Percentiles rank a stretch among this genome's conserved stretches.
phyloP scores from a whole-genome alignment of 2,797 vertebrate species.

The Propithecus perrieri region DNA sequence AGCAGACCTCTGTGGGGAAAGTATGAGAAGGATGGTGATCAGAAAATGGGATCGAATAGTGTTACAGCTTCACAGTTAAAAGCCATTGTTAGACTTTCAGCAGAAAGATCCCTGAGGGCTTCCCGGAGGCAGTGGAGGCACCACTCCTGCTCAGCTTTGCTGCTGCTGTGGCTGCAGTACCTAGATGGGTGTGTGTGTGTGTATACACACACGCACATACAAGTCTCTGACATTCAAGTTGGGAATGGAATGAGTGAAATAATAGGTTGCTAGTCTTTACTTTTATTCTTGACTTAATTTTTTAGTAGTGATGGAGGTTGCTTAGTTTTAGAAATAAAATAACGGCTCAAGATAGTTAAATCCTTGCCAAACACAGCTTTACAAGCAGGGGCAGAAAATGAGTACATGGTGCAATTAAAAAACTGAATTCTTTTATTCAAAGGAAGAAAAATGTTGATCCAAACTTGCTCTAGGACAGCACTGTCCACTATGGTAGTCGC shows the following conservation, averaged over 20 bases:
- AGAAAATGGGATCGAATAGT: neutral
- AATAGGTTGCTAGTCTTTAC: neutral
- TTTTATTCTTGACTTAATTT: neutral
- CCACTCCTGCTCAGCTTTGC: neutral
- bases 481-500: rapidly evolving
- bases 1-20: neutral
- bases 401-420: neutral
- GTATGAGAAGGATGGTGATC: neutral
- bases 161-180: neutral
- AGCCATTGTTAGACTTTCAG: neutral
- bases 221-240: neutral
- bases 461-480: neutral
- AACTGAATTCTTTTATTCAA: neutral
- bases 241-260: neutral
- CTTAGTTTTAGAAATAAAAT: neutral
- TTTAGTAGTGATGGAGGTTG: neutral
- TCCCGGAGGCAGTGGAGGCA: neutral
- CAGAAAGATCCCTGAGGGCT: neutral
- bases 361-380: neutral
- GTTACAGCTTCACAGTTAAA: neutral
- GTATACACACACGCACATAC: rapidly evolving
- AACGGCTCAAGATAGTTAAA: neutral
- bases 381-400: neutral
- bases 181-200: too few relatives aligned
- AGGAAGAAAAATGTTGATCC: neutral